These are phyloP conservation scores for Notothenia coriiceps DNA, from an alignment of 2,113 vertebrate genomes.

Conservation along the genomic window DNA sequence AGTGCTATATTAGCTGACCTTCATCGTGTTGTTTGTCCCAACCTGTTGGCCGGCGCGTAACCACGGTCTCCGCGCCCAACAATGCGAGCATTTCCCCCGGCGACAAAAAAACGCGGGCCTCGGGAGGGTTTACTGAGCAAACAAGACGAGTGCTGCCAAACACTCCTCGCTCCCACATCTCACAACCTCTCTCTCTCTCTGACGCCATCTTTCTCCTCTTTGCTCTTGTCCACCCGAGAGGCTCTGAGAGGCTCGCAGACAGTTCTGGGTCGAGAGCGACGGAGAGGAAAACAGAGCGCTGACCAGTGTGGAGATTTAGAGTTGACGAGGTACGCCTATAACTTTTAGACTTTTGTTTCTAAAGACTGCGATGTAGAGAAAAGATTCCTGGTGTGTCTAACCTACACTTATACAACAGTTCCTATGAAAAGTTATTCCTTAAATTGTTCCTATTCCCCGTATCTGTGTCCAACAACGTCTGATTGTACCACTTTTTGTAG, in stretches of 20 bases:
- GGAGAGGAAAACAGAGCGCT: constrained; percentile 54
- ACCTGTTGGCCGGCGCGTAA: constrained; percentile 93
- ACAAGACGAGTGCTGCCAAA: constrained; percentile 89
- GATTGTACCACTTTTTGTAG: too few species aligned
- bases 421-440: too few species aligned
- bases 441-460: too few species aligned
- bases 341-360: constrained; percentile 38
- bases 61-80: constrained; percentile 94
- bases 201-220: constrained; percentile 68
- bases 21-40: constrained; percentile 94
- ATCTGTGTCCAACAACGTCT: too few species aligned
- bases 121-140: constrained; percentile 94
- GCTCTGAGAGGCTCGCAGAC: constrained; percentile 60
- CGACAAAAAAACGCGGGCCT: constrained; percentile 88
- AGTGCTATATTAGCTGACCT: constrained; percentile 97
- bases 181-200: constrained; percentile 77
- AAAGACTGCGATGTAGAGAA: constrained; percentile 8
- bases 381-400: background rate
- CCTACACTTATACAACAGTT: too few species aligned
- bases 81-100: constrained; percentile 94
- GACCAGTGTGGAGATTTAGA: constrained; percentile 60
- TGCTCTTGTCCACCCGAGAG: constrained; percentile 60
- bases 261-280: constrained; percentile 68
- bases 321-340: constrained; percentile 8
- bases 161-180: constrained; percentile 82